Evolutionary conservation across 2,888 invertebrate species (phyloP).

Genomic region (Platycheirus rosarum): DNA sequence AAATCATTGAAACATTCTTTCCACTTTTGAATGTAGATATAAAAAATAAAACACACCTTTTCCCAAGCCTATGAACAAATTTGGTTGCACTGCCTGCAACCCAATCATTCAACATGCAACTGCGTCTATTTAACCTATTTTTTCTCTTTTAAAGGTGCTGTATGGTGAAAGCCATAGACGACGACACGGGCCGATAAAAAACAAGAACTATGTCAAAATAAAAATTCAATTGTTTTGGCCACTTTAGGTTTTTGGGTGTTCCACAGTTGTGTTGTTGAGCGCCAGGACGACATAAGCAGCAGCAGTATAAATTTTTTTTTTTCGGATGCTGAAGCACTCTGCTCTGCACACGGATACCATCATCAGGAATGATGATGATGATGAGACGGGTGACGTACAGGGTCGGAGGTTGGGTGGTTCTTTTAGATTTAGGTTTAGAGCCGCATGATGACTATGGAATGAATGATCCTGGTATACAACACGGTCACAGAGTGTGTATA

Average conservation of each 20-base stretch:
- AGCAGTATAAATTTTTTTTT: neutral
- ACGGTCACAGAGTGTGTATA: conserved; percentile 50
- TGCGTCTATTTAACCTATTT: conserved; percentile 41
- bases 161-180: conserved; percentile 6
- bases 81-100: conserved; percentile 21
- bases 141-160: conserved; percentile 30
- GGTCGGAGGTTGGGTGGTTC: conserved; percentile 57
- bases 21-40: neutral
- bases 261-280: conserved; percentile 51
- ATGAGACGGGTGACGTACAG: conserved; percentile 60
- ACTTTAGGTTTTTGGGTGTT: conserved; percentile 62
- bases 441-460: conserved; percentile 70
- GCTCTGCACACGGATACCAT: neutral
- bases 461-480: conserved; percentile 67
- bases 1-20: neutral
- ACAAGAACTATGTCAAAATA: conserved; percentile 38
- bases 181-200: conserved; percentile 11
- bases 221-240: conserved; percentile 55
- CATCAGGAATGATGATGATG: conserved; percentile 48
- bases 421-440: conserved; percentile 71
- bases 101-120: conserved; percentile 35
- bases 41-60: neutral
- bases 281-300: neutral
- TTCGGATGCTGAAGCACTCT: conserved; percentile 1
- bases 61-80: neutral